Evolutionary conservation across 1,140 invertebrate species (phyloP).

Genomic region (Odontomachus brunneus): DNA sequence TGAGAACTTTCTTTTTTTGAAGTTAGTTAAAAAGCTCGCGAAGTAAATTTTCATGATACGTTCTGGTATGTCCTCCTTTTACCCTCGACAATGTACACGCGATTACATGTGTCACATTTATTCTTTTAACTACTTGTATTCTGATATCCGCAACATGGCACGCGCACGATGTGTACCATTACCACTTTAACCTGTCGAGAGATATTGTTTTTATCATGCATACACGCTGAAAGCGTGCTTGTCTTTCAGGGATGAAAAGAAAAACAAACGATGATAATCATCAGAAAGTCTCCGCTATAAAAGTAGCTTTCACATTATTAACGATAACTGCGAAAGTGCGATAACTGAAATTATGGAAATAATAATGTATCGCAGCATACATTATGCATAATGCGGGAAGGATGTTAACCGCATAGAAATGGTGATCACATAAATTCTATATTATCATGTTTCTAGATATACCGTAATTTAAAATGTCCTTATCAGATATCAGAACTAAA

Average conservation of each 20-base stretch:
- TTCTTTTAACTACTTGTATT: neutral
- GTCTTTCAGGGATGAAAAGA: neutral
- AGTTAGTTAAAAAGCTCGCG: too few relatives aligned
- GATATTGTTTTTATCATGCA: neutral
- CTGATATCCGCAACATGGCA: too few relatives aligned
- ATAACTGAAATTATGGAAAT: slow-evolving; percentile 6
- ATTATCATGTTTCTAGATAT: too few relatives aligned
- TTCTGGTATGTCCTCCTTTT: too few relatives aligned
- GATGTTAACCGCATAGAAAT: neutral
- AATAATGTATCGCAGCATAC: neutral
- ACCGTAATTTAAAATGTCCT: too few relatives aligned
- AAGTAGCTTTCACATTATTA: neutral
- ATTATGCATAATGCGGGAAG: neutral
- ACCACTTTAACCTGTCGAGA: neutral
- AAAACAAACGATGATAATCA: neutral
- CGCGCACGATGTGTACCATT: neutral
- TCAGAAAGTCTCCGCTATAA: neutral
- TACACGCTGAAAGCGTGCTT: too few relatives aligned
- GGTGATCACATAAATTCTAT: neutral
- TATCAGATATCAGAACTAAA: too few relatives aligned
- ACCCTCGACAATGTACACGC: neutral
- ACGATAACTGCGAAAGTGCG: too few relatives aligned
- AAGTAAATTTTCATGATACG: neutral
- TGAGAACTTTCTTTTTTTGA: too few relatives aligned
- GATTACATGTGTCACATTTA: neutral